These are phyloP conservation scores for Leucophenga maculata DNA, from an alignment of 2,888 invertebrate genomes.

Conservation along the genomic window DNA sequence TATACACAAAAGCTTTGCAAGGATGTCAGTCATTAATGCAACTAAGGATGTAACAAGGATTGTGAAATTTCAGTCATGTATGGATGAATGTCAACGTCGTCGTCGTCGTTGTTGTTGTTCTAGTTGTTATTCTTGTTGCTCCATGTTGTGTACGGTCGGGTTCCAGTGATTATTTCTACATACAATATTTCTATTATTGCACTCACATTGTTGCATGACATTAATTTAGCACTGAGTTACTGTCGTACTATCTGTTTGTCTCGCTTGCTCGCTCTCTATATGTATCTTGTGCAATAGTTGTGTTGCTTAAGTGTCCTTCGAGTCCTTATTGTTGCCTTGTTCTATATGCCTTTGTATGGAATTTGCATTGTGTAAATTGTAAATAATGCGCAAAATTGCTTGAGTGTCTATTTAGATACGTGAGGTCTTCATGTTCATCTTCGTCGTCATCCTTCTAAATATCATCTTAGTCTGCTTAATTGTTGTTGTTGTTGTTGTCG, in stretches of 20 bases:
- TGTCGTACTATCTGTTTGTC: neutral
- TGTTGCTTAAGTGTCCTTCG: conserved; percentile 11
- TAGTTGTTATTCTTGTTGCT: conserved; percentile 1
- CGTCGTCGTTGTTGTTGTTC: neutral
- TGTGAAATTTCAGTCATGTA: conserved; percentile 1
- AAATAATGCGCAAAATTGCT: conserved; percentile 32
- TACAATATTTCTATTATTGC: neutral
- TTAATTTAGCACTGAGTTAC: neutral
- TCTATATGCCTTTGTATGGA: neutral
- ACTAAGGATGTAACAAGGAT: conserved; percentile 23
- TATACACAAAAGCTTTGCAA: conserved; percentile 30
- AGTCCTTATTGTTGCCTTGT: conserved; percentile 18
- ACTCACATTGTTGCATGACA: conserved; percentile 18
- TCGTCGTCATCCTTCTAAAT: too few species aligned
- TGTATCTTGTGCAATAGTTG: neutral
- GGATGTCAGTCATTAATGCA: conserved; percentile 37
- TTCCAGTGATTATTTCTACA: conserved; percentile 7
- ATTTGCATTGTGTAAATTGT: conserved; percentile 22
- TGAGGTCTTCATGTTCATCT: too few species aligned
- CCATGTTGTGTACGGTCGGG: conserved; percentile 1
- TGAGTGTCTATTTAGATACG: conserved; percentile 12
- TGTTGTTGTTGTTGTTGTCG: too few species aligned
- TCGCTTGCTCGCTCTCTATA: neutral
- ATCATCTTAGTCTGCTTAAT: too few species aligned
- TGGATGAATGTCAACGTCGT: too few species aligned